These are phyloP conservation scores for Dipodomys stephensi DNA, from an alignment of 2,113 vertebrate genomes.

Conservation along the genomic window DNA sequence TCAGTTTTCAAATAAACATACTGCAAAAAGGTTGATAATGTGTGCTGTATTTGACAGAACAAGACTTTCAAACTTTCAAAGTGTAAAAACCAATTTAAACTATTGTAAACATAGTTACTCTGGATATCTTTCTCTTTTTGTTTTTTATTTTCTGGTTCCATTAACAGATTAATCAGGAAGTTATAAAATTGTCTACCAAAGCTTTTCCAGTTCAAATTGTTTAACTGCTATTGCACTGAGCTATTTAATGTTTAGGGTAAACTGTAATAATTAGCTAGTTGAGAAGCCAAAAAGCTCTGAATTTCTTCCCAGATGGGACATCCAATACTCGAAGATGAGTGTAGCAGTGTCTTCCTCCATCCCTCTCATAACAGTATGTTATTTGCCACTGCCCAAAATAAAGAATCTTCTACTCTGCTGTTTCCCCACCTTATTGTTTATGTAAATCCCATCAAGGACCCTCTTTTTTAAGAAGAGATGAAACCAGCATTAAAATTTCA, in stretches of 20 bases:
- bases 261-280: neutral
- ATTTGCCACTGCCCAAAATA: neutral
- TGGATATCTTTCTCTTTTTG: too few relatives aligned
- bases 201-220: neutral
- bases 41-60: constrained; percentile 24
- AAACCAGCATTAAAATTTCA: neutral
- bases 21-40: neutral
- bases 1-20: constrained; percentile 42
- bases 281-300: neutral
- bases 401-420: neutral
- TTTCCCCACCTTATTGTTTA: neutral
- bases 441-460: accelerated
- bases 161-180: neutral
- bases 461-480: neutral
- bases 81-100: neutral
- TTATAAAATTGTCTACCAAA: neutral
- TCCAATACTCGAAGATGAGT: neutral
- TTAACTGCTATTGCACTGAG: neutral
- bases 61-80: neutral
- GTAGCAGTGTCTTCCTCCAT: neutral
- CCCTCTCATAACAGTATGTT: neutral
- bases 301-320: too few relatives aligned
- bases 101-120: too few relatives aligned
- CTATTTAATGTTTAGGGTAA: neutral
- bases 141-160: neutral